Conservation (phyloP, 1,140 invertebrate species). For the Drosophila truncata region DNA sequence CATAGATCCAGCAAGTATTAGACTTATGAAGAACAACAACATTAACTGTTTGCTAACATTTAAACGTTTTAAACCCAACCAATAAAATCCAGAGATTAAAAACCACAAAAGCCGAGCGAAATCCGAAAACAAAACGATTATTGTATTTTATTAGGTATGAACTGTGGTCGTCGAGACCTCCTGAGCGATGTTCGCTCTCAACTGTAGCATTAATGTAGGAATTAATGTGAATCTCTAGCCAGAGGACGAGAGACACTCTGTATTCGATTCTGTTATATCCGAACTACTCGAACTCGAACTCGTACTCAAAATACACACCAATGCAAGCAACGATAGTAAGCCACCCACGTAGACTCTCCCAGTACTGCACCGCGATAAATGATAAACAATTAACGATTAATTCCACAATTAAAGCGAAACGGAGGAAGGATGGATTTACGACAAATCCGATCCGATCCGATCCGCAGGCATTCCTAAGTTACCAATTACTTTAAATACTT, state of each 20-base stretch:
- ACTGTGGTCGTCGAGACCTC: slow-evolving; percentile 65
- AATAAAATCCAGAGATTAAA: slow-evolving; percentile 44
- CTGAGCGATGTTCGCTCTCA: slow-evolving; percentile 84
- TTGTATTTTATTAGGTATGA: slow-evolving; percentile 64
- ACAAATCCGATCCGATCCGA: slow-evolving; percentile 33
- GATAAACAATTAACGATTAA: slow-evolving; percentile 25
- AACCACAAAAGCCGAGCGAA: slow-evolving; percentile 29
- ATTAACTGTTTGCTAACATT: slow-evolving; percentile 70
- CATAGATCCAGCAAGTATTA: slow-evolving; percentile 69
- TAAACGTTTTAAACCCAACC: slow-evolving; percentile 53
- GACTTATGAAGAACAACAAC: slow-evolving; percentile 72
- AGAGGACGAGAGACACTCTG: slow-evolving; percentile 36
- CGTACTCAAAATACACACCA: slow-evolving; percentile 46
- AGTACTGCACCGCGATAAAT: slow-evolving; percentile 48
- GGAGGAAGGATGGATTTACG: slow-evolving; percentile 2
- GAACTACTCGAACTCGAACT: slow-evolving; percentile 31
- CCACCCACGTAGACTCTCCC: slow-evolving; percentile 65
- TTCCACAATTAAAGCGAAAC: slow-evolving; percentile 26
- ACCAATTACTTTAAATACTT: slow-evolving; percentile 53
- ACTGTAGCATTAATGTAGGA: slow-evolving; percentile 71
- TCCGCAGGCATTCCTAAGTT: slow-evolving; percentile 58
- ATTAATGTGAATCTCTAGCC: slow-evolving; percentile 67
- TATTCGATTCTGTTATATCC: slow-evolving; percentile 44
- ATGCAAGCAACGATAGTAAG: slow-evolving; percentile 74
- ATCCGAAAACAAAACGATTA: slow-evolving; percentile 41